Percentiles rank a stretch among this genome's conserved stretches.
Conservation (phyloP, 2,797 vertebrate species). For the Nannoperca australis region DNA sequence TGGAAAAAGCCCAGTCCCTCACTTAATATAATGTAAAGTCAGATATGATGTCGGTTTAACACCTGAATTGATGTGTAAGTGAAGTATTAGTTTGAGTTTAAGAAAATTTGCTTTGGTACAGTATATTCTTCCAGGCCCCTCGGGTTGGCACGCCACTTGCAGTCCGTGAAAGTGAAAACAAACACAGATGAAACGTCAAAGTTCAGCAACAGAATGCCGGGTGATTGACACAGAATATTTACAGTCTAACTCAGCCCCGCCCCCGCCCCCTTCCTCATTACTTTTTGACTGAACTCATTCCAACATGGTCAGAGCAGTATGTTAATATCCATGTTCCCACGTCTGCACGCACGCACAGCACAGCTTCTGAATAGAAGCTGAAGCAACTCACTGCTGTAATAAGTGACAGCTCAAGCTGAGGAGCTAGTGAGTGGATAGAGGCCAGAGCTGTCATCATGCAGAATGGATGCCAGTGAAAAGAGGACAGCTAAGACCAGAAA, state of each 20-base stretch:
- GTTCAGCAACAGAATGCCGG: slow-evolving; percentile 50
- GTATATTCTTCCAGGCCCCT: not conserved
- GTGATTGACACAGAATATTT: slow-evolving; percentile 48
- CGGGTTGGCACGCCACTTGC: slow-evolving; percentile 14
- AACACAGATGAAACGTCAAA: slow-evolving; percentile 59
- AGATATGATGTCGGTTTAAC: not conserved
- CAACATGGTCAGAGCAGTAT: slow-evolving; percentile 27
- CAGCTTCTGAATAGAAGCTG: not conserved
- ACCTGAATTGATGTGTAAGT: not conserved
- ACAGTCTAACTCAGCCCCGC: slow-evolving; percentile 21
- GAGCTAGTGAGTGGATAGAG: slow-evolving; percentile 22
- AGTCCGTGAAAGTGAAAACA: slow-evolving; percentile 45
- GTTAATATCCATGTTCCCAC: slow-evolving; percentile 46
- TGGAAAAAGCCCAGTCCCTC: not conserved
- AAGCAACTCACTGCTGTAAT: slow-evolving; percentile 10
- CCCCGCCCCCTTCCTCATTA: slow-evolving; percentile 31
- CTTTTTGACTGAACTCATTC: slow-evolving; percentile 60
- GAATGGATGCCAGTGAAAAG: slow-evolving; percentile 47
- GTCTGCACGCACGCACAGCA: slow-evolving; percentile 15
- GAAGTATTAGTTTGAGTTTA: not conserved
- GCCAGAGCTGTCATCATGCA: slow-evolving; percentile 52
- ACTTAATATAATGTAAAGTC: not conserved
- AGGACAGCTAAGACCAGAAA: slow-evolving; percentile 71
- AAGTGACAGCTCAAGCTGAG: slow-evolving; percentile 33
- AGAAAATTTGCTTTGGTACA: slow-evolving; percentile 13